A percentile compares a stretch with the other conserved stretches of the same genome.
phyloP scores from a whole-genome alignment of 1,140 invertebrate species.

The Pogonus chalceus region DNA sequence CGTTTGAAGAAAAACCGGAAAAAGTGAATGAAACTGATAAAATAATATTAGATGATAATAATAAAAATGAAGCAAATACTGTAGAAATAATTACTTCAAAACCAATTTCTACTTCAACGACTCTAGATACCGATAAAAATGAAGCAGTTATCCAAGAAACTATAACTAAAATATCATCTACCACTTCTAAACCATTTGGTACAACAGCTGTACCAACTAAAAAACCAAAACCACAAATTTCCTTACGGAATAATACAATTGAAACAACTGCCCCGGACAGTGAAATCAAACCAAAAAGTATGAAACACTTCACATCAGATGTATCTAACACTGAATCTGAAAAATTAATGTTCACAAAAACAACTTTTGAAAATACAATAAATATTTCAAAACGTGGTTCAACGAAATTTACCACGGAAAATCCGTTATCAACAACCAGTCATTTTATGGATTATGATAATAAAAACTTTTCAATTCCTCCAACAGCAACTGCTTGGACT shows the following conservation, averaged over 20 bases:
- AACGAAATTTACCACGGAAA: slow-evolving; percentile 11
- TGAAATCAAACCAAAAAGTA: neutral
- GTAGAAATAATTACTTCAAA: neutral
- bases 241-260: neutral
- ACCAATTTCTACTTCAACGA: neutral
- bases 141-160: neutral
- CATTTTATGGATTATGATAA: neutral
- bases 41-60: neutral
- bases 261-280: neutral
- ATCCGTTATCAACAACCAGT: neutral
- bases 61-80: neutral
- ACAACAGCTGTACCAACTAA: neutral
- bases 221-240: neutral
- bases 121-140: neutral
- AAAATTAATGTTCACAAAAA: no score
- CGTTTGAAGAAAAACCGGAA: neutral
- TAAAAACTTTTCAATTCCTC: neutral
- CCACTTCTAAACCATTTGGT: neutral
- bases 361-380: neutral
- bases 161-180: neutral
- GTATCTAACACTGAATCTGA: neutral
- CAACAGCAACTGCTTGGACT: neutral
- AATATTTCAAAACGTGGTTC: slow-evolving; percentile 22
- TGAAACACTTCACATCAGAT: neutral
- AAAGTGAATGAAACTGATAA: neutral